Base-by-base conservation (phyloP, 2,797 vertebrate genomes). In the Acridotheres tristis region DNA sequence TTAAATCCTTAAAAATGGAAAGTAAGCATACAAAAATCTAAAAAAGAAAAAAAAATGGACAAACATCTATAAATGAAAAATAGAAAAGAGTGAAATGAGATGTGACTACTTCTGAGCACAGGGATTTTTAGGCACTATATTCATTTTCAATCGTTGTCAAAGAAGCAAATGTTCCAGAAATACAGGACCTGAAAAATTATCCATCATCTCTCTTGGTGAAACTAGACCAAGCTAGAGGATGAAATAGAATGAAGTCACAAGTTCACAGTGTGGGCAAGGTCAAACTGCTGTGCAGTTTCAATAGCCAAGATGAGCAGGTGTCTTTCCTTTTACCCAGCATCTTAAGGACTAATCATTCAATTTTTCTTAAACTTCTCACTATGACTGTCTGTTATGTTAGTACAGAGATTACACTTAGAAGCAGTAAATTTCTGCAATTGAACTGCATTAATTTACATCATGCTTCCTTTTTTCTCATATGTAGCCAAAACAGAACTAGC, bases 131-230 rank as follows among this genome's bases (percentile, higher is more conserved):
- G 83, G 90, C 93, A 95, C 95, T 88, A 94, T 58, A 94, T 95
- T 94, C 10, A 90, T 95, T 96, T 95, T 84, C 83, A 78, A 48
- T 94, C 93, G 93, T 78, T 96, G 94, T 93, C 94, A 95, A 88
- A 93, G 90, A 81, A 96, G 91, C 15, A 96, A 95, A 95, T 96
- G 94, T 96, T 94, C 93, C 91, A 96, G 95, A 96, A 96, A 96
- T 78, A 88, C 3, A 2, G 23, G 66, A 84, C 54, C n/a, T 88
- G 90, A 91, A 93, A 96, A 96, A 94, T 91, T 95, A 94, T 88
- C 85, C 69, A 55, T 94, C 93, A 92, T 86, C 27, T 84, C 73
- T 78, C 29, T 65, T 81, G 66, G 48, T 58, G 66, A 90, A 91
- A 89, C 61, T 85, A 78, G 62, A 80, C 53, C 19, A 66, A 78